Evolutionary conservation across 2,888 invertebrate genomes (phyloP).

Genomic region (Argyresthia albistria): DNA sequence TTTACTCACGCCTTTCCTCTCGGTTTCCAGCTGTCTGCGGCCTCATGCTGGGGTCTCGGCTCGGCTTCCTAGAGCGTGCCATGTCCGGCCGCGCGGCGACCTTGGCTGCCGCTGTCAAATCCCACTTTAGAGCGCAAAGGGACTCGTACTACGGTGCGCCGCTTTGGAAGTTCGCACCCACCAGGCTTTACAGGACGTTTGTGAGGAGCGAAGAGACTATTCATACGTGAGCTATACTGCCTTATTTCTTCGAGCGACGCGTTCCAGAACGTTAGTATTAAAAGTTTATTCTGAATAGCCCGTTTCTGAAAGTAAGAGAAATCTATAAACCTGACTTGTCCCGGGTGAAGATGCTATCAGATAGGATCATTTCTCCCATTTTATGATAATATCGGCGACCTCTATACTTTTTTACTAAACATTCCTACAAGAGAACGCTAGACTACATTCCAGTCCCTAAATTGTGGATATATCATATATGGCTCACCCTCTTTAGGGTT

Average conservation of each 20-base stretch:
- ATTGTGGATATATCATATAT: no score
- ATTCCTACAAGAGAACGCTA: no score
- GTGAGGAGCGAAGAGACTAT: slow-evolving; percentile 83
- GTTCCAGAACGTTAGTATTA: slow-evolving; percentile 1
- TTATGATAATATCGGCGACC: no score
- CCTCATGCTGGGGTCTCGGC: slow-evolving; percentile 82
- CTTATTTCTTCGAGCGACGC: no score
- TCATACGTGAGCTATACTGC: slow-evolving; percentile 75
- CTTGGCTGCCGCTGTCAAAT: slow-evolving; percentile 81
- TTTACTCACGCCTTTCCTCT: not conserved
- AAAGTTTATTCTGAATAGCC: not conserved
- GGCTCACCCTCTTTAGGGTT: no score
- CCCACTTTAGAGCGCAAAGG: slow-evolving; percentile 83
- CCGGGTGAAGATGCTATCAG: no score
- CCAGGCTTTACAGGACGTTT: slow-evolving; percentile 79
- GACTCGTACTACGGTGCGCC: slow-evolving; percentile 89
- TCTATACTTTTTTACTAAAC: no score
- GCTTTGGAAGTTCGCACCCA: slow-evolving; percentile 85
- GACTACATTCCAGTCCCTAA: no score
- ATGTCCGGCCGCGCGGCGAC: slow-evolving; percentile 74
- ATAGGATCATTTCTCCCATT: no score
- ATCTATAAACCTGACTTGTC: no score
- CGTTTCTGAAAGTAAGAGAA: no score
- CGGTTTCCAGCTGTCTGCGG: slow-evolving; percentile 77
- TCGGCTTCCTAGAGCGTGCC: slow-evolving; percentile 79